A percentile compares a stretch with the other conserved stretches of the same genome.
These are phyloP conservation scores for Genyomyrus donnyi DNA, from an alignment of 2,113 vertebrate species.

Conservation along the genomic window DNA sequence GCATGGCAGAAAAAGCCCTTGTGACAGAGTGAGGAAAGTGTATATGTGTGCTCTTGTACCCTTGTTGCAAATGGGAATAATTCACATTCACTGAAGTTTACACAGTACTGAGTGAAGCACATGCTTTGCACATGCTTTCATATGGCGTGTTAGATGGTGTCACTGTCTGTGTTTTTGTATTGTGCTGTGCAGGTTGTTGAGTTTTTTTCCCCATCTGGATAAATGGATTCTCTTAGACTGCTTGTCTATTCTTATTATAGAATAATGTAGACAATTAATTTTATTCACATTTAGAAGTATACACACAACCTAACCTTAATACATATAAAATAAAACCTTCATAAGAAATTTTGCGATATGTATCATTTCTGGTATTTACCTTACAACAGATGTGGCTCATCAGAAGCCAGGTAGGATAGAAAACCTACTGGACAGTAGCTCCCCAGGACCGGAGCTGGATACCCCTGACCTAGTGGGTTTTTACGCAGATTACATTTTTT, in stretches of 20 bases:
- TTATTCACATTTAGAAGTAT: conserved; percentile 82
- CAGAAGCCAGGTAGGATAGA: neutral
- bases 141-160: conserved; percentile 75
- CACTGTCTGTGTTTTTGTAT: conserved; percentile 41
- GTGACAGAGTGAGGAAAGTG: neutral
- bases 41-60: conserved; percentile 1
- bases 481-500: neutral
- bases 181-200: conserved; percentile 58
- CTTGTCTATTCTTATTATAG: conserved; percentile 58
- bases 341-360: conserved; percentile 33
- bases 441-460: neutral
- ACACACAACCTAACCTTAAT: conserved; percentile 79
- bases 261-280: conserved; percentile 76
- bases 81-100: conserved; percentile 24
- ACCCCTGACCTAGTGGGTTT: neutral
- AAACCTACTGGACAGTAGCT: neutral
- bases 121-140: conserved; percentile 19
- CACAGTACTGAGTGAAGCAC: conserved; percentile 19
- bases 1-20: conserved; percentile 24
- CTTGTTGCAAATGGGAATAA: conserved; percentile 28
- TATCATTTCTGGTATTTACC: conserved; percentile 12
- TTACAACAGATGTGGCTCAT: neutral
- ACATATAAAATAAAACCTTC: conserved; percentile 73
- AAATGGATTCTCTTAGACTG: conserved; percentile 66
- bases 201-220: conserved; percentile 66